Evolutionary conservation across 2,113 vertebrate species (phyloP).

Genomic region (Lethenteron camtschaticum): DNA sequence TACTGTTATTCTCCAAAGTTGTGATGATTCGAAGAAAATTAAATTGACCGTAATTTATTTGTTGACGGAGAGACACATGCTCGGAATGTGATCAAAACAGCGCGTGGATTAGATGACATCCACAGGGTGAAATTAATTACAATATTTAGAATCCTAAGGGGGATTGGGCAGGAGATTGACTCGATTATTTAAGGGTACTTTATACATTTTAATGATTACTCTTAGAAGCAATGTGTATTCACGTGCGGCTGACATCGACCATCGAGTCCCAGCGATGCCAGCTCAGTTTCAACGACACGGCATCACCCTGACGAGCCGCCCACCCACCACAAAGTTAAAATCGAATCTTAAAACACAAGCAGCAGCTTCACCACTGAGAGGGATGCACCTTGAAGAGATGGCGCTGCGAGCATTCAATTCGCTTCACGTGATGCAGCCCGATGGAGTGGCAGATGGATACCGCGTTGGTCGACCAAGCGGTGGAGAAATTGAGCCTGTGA

Average conservation of each 20-base stretch:
- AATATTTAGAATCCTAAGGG: too few relatives aligned
- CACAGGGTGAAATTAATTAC: too few relatives aligned
- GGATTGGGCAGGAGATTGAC: too few relatives aligned
- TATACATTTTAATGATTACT: background rate
- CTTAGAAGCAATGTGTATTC: background rate
- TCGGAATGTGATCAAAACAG: too few relatives aligned
- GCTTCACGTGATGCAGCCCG: slow-evolving; percentile 29
- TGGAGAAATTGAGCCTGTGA: slow-evolving; percentile 57
- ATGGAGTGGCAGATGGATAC: slow-evolving; percentile 48
- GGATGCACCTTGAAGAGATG: slow-evolving; percentile 41
- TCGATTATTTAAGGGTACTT: too few relatives aligned
- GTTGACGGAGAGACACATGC: too few relatives aligned
- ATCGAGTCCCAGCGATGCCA: background rate
- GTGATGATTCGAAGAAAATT: too few relatives aligned
- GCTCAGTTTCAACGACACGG: background rate
- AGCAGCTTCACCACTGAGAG: background rate
- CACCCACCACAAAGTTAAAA: background rate
- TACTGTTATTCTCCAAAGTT: too few relatives aligned
- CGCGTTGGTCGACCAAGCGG: slow-evolving; percentile 48
- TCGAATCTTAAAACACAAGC: background rate
- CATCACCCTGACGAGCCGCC: background rate
- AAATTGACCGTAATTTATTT: too few relatives aligned
- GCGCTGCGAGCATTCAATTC: slow-evolving; percentile 44
- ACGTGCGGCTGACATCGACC: background rate
- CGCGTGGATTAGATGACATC: too few relatives aligned